Evolutionary conservation across 2,113 vertebrate genomes (phyloP).

Genomic region (Gobio gobio): DNA sequence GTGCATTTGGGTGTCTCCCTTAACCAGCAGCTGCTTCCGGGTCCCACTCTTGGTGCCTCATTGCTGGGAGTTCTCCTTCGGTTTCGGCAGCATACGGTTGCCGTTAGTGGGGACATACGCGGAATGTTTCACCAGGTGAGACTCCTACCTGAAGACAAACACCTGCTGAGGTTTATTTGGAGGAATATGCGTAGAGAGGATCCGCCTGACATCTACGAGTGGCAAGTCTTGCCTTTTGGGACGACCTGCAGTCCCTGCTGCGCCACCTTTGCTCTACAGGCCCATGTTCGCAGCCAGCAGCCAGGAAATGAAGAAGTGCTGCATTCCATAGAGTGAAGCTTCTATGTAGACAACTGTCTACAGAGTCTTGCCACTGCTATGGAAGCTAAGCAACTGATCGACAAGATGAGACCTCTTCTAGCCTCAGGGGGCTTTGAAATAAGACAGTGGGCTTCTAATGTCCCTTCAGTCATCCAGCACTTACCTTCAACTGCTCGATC

Average conservation of each 20-base stretch:
- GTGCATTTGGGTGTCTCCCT: neutral
- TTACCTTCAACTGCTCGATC: too few species aligned
- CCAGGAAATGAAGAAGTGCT: neutral
- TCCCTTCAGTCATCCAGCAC: too few species aligned
- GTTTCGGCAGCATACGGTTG: neutral
- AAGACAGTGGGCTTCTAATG: too few species aligned
- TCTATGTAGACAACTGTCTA: neutral
- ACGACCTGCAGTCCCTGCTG: neutral
- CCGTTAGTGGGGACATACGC: neutral
- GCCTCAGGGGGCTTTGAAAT: neutral
- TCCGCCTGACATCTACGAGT: neutral
- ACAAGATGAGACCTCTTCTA: neutral
- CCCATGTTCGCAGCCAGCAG: too few species aligned
- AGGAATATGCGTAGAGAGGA: neutral
- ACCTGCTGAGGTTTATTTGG: neutral
- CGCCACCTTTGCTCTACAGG: too few species aligned
- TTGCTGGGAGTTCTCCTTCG: too few species aligned
- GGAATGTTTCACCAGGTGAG: neutral
- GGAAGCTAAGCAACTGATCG: neutral
- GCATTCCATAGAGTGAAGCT: neutral
- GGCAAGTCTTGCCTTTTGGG: neutral
- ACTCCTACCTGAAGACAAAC: neutral
- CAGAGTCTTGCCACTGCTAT: neutral
- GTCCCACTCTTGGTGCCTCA: too few species aligned
- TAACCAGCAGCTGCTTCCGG: neutral